A percentile compares a stretch with the other conserved stretches of the same genome.
Conservation (phyloP, 2,797 vertebrate species). For the Hippocampus kuda region DNA sequence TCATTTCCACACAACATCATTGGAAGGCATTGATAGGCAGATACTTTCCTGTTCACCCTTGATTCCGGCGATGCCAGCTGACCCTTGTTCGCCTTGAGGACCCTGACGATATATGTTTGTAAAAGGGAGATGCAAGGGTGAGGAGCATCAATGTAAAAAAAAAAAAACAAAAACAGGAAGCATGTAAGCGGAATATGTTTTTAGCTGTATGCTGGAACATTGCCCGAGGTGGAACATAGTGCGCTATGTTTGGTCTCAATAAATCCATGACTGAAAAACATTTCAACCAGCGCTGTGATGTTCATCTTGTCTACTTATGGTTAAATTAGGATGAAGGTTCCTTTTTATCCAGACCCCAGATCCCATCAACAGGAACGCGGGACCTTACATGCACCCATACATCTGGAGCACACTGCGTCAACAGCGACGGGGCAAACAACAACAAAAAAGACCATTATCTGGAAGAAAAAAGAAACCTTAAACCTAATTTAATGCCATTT, state of each 20-base stretch:
- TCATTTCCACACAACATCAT: conserved; percentile 5
- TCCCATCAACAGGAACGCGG: too few species aligned
- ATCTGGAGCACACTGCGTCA: too few species aligned
- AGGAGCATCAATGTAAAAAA: too few species aligned
- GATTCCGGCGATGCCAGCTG: conserved; percentile 67
- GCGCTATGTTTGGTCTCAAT: background rate
- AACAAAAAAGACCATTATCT: too few species aligned
- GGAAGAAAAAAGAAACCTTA: too few species aligned
- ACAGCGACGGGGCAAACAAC: too few species aligned
- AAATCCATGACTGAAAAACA: background rate
- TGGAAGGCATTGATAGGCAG: conserved; percentile 20
- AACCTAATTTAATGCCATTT: background rate
- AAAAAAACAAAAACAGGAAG: conserved; percentile 7
- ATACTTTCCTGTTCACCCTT: conserved; percentile 85
- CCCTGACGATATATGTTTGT: conserved; percentile 65
- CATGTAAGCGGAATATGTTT: background rate
- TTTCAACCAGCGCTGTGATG: too few species aligned
- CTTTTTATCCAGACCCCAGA: too few species aligned
- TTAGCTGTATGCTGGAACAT: background rate
- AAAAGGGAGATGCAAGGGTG: conserved; percentile 15
- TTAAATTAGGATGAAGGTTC: too few species aligned
- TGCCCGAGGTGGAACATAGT: background rate
- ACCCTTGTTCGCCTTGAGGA: conserved; percentile 82
- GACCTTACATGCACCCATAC: too few species aligned
- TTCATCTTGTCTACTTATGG: too few species aligned